Conservation (phyloP, 2,888 invertebrate species). For the Xestia ashworthii region DNA sequence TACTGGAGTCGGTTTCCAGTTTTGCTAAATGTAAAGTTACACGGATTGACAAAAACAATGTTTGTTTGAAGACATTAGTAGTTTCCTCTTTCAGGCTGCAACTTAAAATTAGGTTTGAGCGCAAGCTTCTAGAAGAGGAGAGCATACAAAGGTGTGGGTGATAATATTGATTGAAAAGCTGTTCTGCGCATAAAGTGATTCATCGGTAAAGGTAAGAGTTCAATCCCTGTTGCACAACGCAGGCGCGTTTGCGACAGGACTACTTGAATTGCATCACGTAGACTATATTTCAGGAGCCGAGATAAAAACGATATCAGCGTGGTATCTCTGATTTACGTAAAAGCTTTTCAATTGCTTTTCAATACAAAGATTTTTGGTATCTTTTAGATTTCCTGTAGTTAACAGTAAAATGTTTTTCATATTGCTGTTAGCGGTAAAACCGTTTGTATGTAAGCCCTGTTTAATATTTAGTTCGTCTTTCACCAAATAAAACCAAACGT, state of each 20-base stretch:
- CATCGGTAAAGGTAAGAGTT: constrained; percentile 53
- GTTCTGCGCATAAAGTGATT: constrained; percentile 45
- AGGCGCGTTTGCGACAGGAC: constrained; percentile 19
- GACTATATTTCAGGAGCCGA: background rate
- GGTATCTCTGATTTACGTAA: background rate
- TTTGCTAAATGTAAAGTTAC: background rate
- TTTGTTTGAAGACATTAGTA: background rate
- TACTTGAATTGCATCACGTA: constrained; percentile 32
- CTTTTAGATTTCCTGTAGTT: background rate
- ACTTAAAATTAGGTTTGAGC: background rate
- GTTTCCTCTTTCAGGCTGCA: background rate
- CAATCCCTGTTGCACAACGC: constrained; percentile 50
- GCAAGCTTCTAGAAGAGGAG: background rate
- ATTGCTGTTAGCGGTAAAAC: constrained; percentile 2
- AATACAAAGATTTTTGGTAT: background rate
- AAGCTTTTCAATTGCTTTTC: background rate
- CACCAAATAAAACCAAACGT: background rate
- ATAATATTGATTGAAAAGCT: constrained; percentile 11
- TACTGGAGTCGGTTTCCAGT: background rate
- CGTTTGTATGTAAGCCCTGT: too few species aligned
- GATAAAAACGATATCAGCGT: constrained; percentile 5
- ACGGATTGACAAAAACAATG: background rate
- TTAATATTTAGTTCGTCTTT: background rate
- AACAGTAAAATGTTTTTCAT: background rate
- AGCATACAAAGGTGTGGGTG: background rate